These are phyloP conservation scores for Bombus vancouverensis DNA, from an alignment of 1,140 invertebrate genomes.

Conservation along the genomic window DNA sequence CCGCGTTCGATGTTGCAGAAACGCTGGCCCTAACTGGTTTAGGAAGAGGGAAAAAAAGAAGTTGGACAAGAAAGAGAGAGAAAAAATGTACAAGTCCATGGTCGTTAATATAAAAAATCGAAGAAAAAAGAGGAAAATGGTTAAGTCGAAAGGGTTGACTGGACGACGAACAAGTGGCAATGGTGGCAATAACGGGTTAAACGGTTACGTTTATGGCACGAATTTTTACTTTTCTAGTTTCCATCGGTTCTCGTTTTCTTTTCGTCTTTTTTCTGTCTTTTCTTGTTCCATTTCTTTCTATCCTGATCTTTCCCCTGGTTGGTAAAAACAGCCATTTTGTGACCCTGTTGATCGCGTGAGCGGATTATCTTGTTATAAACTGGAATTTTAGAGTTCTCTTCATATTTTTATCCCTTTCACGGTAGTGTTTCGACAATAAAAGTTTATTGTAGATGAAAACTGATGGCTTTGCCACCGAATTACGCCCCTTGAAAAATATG, in stretches of 20 bases:
- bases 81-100: background rate
- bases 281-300: too few relatives aligned
- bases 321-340: conserved; percentile 15
- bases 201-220: conserved; percentile 45
- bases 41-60: background rate
- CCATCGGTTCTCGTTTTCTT: background rate
- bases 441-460: background rate
- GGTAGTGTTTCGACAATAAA: background rate
- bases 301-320: background rate
- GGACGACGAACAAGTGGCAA: background rate
- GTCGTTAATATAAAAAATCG: conserved; percentile 20
- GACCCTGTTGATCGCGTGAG: background rate
- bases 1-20: background rate
- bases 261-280: background rate
- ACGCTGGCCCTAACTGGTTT: background rate
- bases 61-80: background rate
- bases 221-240: conserved; percentile 23
- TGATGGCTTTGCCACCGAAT: background rate
- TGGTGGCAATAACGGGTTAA: background rate
- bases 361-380: conserved; percentile 42
- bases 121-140: background rate
- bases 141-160: conserved; percentile 40
- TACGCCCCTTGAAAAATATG: background rate
- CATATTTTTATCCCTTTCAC: background rate
- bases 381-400: background rate